These are phyloP conservation scores for Tarsius wallacei DNA, from an alignment of 2,797 vertebrate species.

Conservation along the genomic window DNA sequence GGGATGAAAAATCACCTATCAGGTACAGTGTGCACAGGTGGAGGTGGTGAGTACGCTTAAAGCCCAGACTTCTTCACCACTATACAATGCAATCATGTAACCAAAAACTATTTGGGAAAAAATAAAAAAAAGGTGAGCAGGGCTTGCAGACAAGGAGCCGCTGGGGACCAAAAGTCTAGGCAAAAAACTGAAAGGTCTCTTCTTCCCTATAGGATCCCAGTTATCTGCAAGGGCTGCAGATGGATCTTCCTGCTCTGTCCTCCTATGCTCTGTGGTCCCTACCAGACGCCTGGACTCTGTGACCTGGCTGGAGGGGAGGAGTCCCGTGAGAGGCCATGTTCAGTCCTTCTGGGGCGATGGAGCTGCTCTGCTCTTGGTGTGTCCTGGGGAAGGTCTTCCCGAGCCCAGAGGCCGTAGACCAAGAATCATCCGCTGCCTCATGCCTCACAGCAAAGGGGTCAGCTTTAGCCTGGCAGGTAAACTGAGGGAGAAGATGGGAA, in stretches of 20 bases:
- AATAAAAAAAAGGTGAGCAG: no score
- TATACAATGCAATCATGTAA: no score
- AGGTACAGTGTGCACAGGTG: no score
- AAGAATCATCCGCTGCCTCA: constrained; percentile 61
- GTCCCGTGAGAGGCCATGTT: constrained; percentile 39
- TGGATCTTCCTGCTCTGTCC: constrained; percentile 57
- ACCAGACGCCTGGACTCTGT: constrained; percentile 59
- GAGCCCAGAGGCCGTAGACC: constrained; percentile 24
- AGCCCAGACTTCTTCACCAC: no score
- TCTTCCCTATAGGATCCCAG: constrained; percentile 78
- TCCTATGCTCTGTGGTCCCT: constrained; percentile 75
- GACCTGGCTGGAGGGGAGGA: constrained; percentile 80
- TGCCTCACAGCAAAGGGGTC: constrained; percentile 72
- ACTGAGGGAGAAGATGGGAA: not conserved
- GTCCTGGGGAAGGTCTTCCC: constrained; percentile 64
- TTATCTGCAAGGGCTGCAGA: constrained; percentile 32
- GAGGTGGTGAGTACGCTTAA: no score
- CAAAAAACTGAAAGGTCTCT: not conserved
- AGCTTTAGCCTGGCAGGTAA: constrained; percentile 81
- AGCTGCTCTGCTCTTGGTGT: constrained; percentile 81
- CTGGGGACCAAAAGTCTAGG: not conserved
- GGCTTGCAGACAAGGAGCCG: not conserved
- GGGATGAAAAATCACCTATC: no score
- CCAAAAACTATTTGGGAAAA: no score
- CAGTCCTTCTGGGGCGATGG: constrained; percentile 70